Base-by-base conservation (phyloP, 1,140 invertebrate species). In the Bombus consobrinus region DNA sequence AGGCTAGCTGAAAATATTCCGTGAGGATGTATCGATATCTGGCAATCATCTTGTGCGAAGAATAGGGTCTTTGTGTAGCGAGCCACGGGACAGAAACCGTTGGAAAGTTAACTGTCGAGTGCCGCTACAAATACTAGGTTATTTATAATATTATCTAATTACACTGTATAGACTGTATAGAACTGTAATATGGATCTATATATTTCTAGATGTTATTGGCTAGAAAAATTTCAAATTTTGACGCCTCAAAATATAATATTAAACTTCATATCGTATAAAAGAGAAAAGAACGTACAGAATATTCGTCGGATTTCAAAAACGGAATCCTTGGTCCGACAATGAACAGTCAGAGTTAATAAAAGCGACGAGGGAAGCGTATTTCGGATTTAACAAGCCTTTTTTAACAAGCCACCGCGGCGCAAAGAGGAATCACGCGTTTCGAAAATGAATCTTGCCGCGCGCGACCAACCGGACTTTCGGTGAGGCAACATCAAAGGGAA, bases 401-500 rank as follows among this genome's bases (percentile, higher is more conserved):
- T 75, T 53, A 53, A 34, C 32, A 75, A 28, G 9, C 41, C 6
- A 32, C 73, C 4, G 22, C 18, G 5, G 34, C 10, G 41, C 32
- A 18, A 53, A 66, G 64, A n/a, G 41, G 25, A 28, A 68, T 80
- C 64, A 37, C 43, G 32, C 43, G 62, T 80, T 80, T 37, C 62
- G n/a, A 32, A 68, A 69, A 53, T 69, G 77, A 69, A 69, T 69
- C 47, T 28, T 34, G 32, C 41, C n/a, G 9, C n/a, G n/a, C 62
- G n/a, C n/a, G 0, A 22, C 28, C 25, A 12, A 62, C 59, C 39
- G 62, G 34, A 43, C 22, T 32, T 41, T 66, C 39, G 22, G 18
- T 1, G 18, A 12, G 2, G 13, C 39, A 18, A 79, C 39, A n/a
- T 80, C 77, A 80, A 69, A 68, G 37, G 22, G 64, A 32, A 13